Percentiles rank a stretch among this genome's conserved stretches.
Conservation (phyloP, 2,888 invertebrate species). For the Lepas anatifera region DNA sequence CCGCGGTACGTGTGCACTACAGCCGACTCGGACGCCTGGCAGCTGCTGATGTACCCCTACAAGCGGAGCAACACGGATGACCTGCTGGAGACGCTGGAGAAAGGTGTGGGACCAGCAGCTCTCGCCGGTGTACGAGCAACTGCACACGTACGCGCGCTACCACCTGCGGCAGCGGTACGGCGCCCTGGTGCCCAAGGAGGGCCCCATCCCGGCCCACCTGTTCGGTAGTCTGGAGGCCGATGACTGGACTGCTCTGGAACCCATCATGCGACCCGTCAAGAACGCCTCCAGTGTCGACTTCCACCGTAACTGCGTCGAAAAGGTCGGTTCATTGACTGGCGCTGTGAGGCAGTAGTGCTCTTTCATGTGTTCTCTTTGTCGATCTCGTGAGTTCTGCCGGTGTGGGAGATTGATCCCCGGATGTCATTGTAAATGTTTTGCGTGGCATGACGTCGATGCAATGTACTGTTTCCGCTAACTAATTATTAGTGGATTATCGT, state of each 20-base stretch:
- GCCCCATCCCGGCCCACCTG: conserved; percentile 65
- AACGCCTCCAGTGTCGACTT: background rate
- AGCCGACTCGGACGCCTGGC: background rate
- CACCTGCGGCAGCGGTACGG: conserved; percentile 50
- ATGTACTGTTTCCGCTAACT: too few relatives aligned
- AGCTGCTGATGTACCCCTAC: background rate
- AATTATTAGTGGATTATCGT: too few relatives aligned
- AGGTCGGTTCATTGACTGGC: too few relatives aligned
- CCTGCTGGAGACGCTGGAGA: conserved; percentile 27
- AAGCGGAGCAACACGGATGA: background rate
- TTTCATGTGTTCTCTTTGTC: too few relatives aligned
- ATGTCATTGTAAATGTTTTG: too few relatives aligned
- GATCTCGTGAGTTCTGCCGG: too few relatives aligned
- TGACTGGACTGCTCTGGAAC: conserved; percentile 55
- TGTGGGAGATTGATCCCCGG: too few relatives aligned
- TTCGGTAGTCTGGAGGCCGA: conserved; percentile 42
- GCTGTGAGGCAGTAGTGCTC: too few relatives aligned
- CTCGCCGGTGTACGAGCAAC: conserved; percentile 62
- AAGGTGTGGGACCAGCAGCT: conserved; percentile 36
- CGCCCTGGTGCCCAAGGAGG: conserved; percentile 50
- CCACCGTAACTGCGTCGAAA: background rate
- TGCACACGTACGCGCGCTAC: conserved; percentile 67
- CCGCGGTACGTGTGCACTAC: too few relatives aligned
- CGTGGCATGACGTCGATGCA: too few relatives aligned
- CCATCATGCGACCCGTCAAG: background rate